Conservation (phyloP, 1,140 invertebrate genomes). For the Brachionus plicatilis region DNA sequence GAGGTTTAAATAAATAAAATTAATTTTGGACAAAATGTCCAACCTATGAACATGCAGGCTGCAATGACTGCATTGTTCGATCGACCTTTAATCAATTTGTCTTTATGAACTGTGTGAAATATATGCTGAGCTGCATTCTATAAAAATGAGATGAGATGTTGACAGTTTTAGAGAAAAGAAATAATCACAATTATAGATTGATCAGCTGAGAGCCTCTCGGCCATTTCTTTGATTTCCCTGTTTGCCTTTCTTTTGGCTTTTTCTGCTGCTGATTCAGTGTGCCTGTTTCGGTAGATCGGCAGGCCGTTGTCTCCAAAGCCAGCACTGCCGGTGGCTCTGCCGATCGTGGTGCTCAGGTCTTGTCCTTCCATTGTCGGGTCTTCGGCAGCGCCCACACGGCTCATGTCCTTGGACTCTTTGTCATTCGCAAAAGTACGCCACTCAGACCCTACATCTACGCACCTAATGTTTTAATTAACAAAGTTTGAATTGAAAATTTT, state of each 20-base stretch:
- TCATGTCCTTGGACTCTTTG: conserved; percentile 89
- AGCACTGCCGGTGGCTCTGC: conserved; percentile 73
- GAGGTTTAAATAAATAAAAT: not conserved
- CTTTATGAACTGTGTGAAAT: conserved; percentile 64
- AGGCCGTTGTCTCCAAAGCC: conserved; percentile 77
- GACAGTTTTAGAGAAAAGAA: not conserved
- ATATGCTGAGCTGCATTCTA: conserved; percentile 39
- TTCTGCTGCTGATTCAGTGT: conserved; percentile 51
- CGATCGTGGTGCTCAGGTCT: conserved; percentile 95
- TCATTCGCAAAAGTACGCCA: conserved; percentile 99
- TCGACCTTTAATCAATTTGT: conserved; percentile 85
- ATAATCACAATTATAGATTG: conserved; percentile 27
- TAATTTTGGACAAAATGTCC: not conserved
- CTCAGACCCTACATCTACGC: conserved; percentile 99
- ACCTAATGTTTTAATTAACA: conserved; percentile 57
- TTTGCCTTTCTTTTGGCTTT: conserved; percentile 28
- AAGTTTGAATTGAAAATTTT: conserved; percentile 63
- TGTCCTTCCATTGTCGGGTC: conserved; percentile 90
- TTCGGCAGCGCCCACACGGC: conserved; percentile 82
- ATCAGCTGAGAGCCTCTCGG: conserved; percentile 22
- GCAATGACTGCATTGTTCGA: conserved; percentile 97
- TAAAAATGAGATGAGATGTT: not conserved
- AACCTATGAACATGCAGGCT: conserved; percentile 86
- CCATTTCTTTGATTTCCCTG: conserved; percentile 30
- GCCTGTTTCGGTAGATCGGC: conserved; percentile 82